Evolutionary conservation across 2,888 invertebrate species (phyloP).

Genomic region (Salticus scenicus): DNA sequence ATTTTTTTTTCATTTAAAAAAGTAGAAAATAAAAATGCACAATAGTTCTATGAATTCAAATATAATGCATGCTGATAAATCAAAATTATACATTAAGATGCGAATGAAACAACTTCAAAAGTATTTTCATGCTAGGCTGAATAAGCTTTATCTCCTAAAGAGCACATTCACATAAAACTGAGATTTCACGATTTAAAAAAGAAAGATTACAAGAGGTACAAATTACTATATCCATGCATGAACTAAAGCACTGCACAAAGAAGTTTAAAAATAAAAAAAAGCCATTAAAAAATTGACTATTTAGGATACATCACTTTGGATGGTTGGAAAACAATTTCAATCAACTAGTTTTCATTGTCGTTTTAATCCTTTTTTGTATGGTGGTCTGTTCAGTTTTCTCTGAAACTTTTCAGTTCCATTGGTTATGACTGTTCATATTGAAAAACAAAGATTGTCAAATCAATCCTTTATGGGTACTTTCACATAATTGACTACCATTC

Average conservation of each 20-base stretch:
- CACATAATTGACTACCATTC: slow-evolving; percentile 85
- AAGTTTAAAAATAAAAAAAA: background rate
- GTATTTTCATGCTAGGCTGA: background rate
- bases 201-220: slow-evolving; percentile 14
- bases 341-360: no score
- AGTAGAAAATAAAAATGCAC: no score
- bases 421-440: background rate
- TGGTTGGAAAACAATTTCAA: background rate
- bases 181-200: background rate
- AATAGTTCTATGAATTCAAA: no score
- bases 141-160: slow-evolving; percentile 4
- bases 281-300: background rate
- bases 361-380: no score
- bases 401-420: background rate
- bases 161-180: background rate
- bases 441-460: slow-evolving; percentile 17
- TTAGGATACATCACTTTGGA: background rate
- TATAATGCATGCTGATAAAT: no score
- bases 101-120: no score
- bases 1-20: no score
- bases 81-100: no score
- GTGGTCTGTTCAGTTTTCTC: background rate
- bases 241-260: slow-evolving; percentile 23
- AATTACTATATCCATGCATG: background rate
- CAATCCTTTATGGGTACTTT: background rate